Percentiles rank a stretch among this genome's conserved stretches.
These are phyloP conservation scores for Tringa solitaria DNA, from an alignment of 2,113 vertebrate species.

Conservation along the genomic window DNA sequence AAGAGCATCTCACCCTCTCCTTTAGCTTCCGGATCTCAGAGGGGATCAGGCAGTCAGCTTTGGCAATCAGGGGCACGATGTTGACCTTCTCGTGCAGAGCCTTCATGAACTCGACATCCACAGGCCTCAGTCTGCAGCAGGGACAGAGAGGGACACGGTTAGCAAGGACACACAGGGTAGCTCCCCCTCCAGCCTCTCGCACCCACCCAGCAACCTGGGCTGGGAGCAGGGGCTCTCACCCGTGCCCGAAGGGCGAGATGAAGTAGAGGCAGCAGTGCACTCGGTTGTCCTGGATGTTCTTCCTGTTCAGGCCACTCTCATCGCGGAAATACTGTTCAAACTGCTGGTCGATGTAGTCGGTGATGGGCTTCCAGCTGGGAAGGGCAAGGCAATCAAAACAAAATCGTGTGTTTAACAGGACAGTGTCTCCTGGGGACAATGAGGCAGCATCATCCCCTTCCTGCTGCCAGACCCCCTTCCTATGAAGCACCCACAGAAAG, in stretches of 20 bases:
- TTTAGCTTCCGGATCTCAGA: slow-evolving; percentile 95
- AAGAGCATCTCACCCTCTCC: slow-evolving; percentile 83
- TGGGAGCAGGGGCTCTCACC: slow-evolving; percentile 72
- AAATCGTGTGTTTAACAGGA: not conserved
- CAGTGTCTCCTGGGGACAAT: not conserved
- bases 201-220: not conserved
- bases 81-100: slow-evolving; percentile 98
- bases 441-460: not conserved
- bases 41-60: slow-evolving; percentile 94
- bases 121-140: slow-evolving; percentile 85
- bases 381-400: not conserved
- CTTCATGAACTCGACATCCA: slow-evolving; percentile 98
- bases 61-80: slow-evolving; percentile 94
- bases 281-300: slow-evolving; percentile 97
- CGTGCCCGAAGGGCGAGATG: slow-evolving; percentile 95
- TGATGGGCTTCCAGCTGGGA: slow-evolving; percentile 94
- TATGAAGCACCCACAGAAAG: not conserved
- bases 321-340: slow-evolving; percentile 98
- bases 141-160: not conserved
- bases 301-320: slow-evolving; percentile 95
- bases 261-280: slow-evolving; percentile 99
- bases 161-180: not conserved
- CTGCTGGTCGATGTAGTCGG: slow-evolving; percentile 98
- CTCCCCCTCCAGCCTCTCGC: not conserved
- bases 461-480: not conserved